phyloP scores from a whole-genome alignment of 2,797 vertebrate genomes.

The Anisognathus igniventris region DNA sequence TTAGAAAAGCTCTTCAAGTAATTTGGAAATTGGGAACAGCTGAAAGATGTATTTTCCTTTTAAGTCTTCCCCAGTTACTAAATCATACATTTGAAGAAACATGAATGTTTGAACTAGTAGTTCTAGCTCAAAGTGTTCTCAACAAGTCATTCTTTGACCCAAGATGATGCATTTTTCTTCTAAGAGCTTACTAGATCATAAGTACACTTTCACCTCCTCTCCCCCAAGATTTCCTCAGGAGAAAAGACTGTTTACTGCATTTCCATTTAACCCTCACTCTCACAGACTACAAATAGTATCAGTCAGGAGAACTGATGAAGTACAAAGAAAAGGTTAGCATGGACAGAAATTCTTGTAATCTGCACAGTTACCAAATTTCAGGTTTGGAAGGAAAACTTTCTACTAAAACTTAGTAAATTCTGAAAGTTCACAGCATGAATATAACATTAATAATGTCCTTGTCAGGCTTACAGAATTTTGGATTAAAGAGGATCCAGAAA shows the following conservation, averaged over 20 bases:
- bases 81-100: neutral
- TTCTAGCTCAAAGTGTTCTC: neutral
- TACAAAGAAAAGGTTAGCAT: neutral
- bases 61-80: neutral
- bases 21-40: neutral
- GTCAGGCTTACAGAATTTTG: neutral
- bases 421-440: neutral
- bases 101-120: neutral
- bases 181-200: neutral
- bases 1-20: neutral
- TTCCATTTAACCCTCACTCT: neutral
- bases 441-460: neutral
- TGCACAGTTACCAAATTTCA: neutral
- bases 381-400: neutral
- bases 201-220: neutral
- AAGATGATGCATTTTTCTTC: neutral
- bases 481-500: neutral
- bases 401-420: neutral
- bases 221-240: neutral
- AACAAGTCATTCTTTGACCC: neutral
- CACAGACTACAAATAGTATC: neutral
- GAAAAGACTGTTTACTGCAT: neutral
- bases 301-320: neutral
- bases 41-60: neutral
- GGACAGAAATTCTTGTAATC: neutral